phyloP scores from a whole-genome alignment of 2,113 vertebrate species.

The Platichthys stellatus region DNA sequence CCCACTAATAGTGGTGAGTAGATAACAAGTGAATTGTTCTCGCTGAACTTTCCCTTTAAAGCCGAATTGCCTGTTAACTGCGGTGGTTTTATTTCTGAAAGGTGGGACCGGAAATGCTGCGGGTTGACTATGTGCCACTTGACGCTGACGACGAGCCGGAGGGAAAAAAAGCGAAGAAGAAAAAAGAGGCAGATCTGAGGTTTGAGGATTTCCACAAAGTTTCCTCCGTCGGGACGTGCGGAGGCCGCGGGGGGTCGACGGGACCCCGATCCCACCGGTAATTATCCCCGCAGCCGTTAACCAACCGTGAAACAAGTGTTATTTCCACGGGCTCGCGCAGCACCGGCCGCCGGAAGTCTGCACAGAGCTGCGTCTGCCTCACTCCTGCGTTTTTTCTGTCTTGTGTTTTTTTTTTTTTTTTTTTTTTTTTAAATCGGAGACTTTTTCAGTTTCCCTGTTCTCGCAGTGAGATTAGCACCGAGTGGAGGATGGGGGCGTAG shows the following conservation, averaged over 20 bases:
- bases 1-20: too few species aligned
- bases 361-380: conserved; percentile 81
- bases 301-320: conserved; percentile 68
- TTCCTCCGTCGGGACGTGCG: conserved; percentile 82
- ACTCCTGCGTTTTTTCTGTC: conserved; percentile 34
- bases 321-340: conserved; percentile 75
- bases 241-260: conserved; percentile 75
- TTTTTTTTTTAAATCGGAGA: conserved; percentile 76
- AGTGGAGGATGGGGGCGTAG: conserved; percentile 73
- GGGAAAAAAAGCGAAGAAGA: conserved; percentile 56
- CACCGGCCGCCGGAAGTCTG: conserved; percentile 84
- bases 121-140: neutral
- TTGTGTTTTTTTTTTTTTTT: conserved; percentile 71
- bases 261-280: conserved; percentile 80
- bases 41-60: too few species aligned
- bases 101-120: conserved; percentile 1
- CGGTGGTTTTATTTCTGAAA: conserved; percentile 58
- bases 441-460: conserved; percentile 79
- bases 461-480: conserved; percentile 73
- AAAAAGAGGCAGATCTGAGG: conserved; percentile 75
- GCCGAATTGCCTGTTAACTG: too few species aligned
- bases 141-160: conserved; percentile 50
- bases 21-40: too few species aligned
- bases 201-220: conserved; percentile 83
- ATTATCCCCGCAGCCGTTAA: conserved; percentile 65